A percentile compares a stretch with the other conserved stretches of the same genome.
These are phyloP conservation scores for Poeciliopsis retropinna DNA, from an alignment of 2,113 vertebrate species.

Conservation along the genomic window DNA sequence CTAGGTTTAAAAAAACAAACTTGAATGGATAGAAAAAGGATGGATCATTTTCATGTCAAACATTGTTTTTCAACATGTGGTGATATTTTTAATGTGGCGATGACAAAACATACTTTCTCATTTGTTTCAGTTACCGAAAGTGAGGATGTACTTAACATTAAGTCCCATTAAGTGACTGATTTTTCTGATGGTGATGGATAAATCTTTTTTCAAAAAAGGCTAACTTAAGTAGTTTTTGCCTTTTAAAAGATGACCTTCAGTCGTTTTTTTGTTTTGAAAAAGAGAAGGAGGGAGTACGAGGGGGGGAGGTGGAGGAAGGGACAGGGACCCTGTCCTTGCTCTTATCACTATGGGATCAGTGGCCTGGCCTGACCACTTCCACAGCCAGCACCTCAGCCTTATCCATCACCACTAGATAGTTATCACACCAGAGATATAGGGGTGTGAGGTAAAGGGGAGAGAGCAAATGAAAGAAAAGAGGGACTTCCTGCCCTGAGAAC, in stretches of 20 bases:
- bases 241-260: constrained; percentile 75
- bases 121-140: too few relatives aligned
- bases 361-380: constrained; percentile 80
- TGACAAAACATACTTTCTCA: too few relatives aligned
- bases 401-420: constrained; percentile 83
- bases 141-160: neutral
- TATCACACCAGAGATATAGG: constrained; percentile 71
- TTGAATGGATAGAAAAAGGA: too few relatives aligned
- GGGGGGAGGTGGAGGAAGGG: constrained; percentile 53
- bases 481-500: constrained; percentile 53
- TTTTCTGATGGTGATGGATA: constrained; percentile 7
- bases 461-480: constrained; percentile 32
- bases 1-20: too few relatives aligned
- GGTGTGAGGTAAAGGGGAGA: constrained; percentile 31
- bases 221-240: constrained; percentile 56
- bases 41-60: too few relatives aligned
- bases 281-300: constrained; percentile 48
- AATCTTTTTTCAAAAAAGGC: constrained; percentile 43
- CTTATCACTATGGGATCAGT: constrained; percentile 80
- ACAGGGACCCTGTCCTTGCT: constrained; percentile 78
- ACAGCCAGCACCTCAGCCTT: constrained; percentile 80
- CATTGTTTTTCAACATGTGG: too few relatives aligned
- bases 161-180: neutral
- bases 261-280: constrained; percentile 59
- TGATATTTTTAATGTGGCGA: too few relatives aligned